These are phyloP conservation scores for Oscheius sp. DNA, from an alignment of 2,888 invertebrate species.

Conservation along the genomic window DNA sequence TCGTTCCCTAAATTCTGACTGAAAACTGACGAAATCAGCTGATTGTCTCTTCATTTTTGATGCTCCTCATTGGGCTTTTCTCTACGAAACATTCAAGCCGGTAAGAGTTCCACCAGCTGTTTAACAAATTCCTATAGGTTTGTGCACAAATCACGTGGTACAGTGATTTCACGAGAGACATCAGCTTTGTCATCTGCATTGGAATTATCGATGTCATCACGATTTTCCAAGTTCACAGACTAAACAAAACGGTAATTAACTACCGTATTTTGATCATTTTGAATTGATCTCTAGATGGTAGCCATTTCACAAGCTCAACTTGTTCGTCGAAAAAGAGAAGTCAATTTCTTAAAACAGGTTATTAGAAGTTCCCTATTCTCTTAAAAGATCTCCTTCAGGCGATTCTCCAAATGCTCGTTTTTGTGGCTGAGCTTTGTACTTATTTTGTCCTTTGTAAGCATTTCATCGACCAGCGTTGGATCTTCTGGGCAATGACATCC, in stretches of 20 bases:
- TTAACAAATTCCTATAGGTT: neutral
- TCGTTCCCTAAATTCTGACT: neutral
- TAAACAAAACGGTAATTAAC: neutral
- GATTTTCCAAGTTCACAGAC: slow-evolving; percentile 8
- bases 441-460: slow-evolving; percentile 34
- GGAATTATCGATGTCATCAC: slow-evolving; percentile 17
- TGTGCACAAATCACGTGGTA: slow-evolving; percentile 18
- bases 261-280: no score
- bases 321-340: neutral
- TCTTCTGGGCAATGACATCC: slow-evolving; percentile 34
- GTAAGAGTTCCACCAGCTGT: neutral
- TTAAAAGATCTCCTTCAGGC: neutral
- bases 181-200: slow-evolving; percentile 13
- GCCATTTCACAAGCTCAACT: neutral
- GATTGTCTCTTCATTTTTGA: slow-evolving; percentile 7
- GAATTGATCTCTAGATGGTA: neutral
- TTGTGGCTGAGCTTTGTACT: slow-evolving; percentile 42
- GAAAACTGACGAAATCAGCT: neutral
- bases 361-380: neutral
- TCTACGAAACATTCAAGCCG: neutral
- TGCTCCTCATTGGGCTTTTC: slow-evolving; percentile 13
- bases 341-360: neutral
- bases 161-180: slow-evolving; percentile 19
- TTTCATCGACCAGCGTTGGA: slow-evolving; percentile 30
- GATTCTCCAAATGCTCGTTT: slow-evolving; percentile 37